Percentiles rank a stretch among this genome's conserved stretches.
These are phyloP conservation scores for Thalassophryne amazonica DNA, from an alignment of 2,797 vertebrate genomes.

Conservation along the genomic window DNA sequence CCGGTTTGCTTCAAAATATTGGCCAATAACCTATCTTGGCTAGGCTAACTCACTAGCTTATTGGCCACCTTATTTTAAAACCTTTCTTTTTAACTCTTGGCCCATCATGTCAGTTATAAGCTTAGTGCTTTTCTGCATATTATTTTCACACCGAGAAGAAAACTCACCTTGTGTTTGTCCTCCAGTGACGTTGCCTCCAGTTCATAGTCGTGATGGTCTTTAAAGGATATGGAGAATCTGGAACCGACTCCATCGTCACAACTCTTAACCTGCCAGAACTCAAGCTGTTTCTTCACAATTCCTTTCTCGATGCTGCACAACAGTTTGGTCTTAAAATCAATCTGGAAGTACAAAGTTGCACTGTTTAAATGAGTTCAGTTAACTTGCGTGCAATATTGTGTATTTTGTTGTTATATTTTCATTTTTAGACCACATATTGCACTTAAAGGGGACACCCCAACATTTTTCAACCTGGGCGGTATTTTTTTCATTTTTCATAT, in stretches of 20 bases:
- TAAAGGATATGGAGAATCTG: constrained; percentile 74
- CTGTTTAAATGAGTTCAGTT: neutral
- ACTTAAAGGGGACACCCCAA: too few relatives aligned
- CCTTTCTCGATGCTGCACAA: constrained; percentile 85
- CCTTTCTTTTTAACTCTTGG: too few relatives aligned
- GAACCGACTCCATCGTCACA: constrained; percentile 72
- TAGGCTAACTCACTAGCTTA: too few relatives aligned
- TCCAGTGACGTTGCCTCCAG: constrained; percentile 76
- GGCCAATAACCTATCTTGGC: too few relatives aligned
- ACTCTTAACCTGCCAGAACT: constrained; percentile 76
- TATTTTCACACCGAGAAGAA: neutral
- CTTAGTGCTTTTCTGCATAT: neutral
- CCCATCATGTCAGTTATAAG: too few relatives aligned
- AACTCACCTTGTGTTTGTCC: constrained; percentile 77
- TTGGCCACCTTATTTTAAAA: too few relatives aligned
- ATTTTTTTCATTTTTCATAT: too few relatives aligned
- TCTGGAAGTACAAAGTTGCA: constrained; percentile 46
- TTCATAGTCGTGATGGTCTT: constrained; percentile 75
- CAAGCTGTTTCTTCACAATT: constrained; percentile 78
- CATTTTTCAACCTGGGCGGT: too few relatives aligned
- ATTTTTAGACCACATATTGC: too few relatives aligned
- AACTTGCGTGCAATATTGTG: neutral
- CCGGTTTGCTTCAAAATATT: too few relatives aligned
- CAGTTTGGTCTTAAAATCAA: constrained; percentile 79
- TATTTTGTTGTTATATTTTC: too few relatives aligned